Conservation (phyloP, 2,113 vertebrate species). For the Silurus asotus region DNA sequence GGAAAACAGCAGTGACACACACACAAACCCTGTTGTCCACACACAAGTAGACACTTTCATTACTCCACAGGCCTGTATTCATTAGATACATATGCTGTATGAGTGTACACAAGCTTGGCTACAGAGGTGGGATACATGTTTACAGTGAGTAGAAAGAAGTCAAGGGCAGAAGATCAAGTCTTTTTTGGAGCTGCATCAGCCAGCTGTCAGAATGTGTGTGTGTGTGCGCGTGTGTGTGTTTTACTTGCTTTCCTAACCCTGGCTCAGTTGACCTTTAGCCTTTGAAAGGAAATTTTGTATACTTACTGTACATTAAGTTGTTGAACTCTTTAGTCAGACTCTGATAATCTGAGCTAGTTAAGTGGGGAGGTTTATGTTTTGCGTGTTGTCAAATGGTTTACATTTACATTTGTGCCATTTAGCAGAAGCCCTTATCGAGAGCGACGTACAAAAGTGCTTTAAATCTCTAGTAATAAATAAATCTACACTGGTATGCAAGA, state of each 20-base stretch:
- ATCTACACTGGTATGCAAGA: no score
- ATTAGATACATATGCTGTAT: background rate
- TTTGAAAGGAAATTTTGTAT: background rate
- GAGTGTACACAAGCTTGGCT: background rate
- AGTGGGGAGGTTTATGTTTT: background rate
- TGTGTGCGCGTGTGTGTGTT: background rate
- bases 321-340: background rate
- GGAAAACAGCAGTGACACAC: background rate
- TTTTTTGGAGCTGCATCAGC: background rate
- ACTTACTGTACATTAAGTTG: background rate
- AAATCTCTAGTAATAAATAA: no score
- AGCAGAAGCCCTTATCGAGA: no score
- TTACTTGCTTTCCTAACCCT: background rate
- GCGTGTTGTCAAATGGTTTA: background rate
- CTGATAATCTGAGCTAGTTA: background rate
- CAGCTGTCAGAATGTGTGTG: slow-evolving; percentile 27
- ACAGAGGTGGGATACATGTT: background rate
- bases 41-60: background rate
- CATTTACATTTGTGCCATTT: no score
- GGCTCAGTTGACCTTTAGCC: background rate
- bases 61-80: background rate
- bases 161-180: background rate
- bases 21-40: background rate
- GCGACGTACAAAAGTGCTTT: no score
- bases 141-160: background rate